Evolutionary conservation across 2,113 vertebrate genomes (phyloP).

Genomic region (Burhinus oedicnemus): DNA sequence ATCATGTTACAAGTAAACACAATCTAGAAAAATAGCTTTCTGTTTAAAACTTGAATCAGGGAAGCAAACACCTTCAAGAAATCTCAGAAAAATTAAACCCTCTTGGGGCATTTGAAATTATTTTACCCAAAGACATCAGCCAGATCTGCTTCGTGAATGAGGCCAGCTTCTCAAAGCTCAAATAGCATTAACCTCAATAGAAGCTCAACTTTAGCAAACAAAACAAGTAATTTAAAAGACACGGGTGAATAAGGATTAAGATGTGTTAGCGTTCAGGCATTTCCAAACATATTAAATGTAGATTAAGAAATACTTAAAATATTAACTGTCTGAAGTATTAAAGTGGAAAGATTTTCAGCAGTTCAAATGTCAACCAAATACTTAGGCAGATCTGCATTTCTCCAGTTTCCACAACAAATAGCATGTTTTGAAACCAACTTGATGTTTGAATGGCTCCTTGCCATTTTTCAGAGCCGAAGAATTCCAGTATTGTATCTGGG

Average conservation of each 20-base stretch:
- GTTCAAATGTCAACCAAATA: neutral
- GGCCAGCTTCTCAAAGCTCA: neutral
- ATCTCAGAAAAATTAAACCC: neutral
- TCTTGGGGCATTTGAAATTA: neutral
- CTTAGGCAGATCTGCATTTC: neutral
- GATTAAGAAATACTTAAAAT: neutral
- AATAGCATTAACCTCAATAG: neutral
- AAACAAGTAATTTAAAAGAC: constrained; percentile 1
- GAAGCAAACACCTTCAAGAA: neutral
- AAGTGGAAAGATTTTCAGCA: neutral
- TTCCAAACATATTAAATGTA: neutral
- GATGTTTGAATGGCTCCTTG: neutral
- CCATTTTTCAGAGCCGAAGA: neutral
- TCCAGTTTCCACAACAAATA: neutral
- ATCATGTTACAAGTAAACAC: neutral
- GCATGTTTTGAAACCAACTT: neutral
- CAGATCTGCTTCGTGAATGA: neutral
- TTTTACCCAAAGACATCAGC: neutral
- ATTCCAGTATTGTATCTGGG: neutral
- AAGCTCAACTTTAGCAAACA: neutral
- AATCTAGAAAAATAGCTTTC: fast-evolving
- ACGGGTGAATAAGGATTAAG: neutral
- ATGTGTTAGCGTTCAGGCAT: neutral
- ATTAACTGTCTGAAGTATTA: neutral
- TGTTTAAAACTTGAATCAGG: neutral